These are phyloP conservation scores for Platycnemis pennipes DNA, from an alignment of 2,888 invertebrate species.

Conservation along the genomic window DNA sequence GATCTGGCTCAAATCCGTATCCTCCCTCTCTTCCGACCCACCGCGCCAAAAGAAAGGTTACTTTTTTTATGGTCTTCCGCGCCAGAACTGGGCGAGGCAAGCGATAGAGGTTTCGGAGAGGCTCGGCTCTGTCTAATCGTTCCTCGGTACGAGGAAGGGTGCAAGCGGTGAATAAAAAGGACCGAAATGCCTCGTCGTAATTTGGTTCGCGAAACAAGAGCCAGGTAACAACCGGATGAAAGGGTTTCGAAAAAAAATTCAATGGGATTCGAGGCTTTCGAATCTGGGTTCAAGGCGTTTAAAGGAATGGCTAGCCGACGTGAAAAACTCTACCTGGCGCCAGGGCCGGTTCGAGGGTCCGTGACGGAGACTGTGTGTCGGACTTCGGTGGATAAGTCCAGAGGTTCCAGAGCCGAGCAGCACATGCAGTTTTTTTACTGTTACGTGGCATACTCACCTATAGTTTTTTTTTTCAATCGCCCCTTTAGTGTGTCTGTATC, in stretches of 20 bases:
- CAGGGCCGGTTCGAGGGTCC: not conserved
- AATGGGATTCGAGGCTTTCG: not conserved
- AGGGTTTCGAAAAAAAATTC: not conserved
- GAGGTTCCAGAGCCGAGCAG: too few relatives aligned
- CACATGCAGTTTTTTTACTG: too few relatives aligned
- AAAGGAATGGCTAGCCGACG: not conserved
- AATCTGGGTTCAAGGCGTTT: too few relatives aligned
- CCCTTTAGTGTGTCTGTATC: too few relatives aligned
- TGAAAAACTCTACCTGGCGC: not conserved
- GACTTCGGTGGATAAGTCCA: too few relatives aligned
- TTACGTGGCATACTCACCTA: too few relatives aligned
- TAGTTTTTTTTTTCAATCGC: too few relatives aligned
- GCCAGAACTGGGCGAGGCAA: not conserved
- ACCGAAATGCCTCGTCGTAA: not conserved
- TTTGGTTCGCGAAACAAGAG: not conserved
- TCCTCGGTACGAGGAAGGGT: not conserved
- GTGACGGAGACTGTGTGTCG: too few relatives aligned
- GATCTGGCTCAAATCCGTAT: not conserved
- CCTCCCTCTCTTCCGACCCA: not conserved
- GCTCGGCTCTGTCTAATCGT: not conserved
- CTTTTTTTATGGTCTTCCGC: not conserved
- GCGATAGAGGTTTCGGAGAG: not conserved
- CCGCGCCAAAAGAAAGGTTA: not conserved
- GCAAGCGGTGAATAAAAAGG: not conserved
- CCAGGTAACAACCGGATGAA: not conserved